Base-by-base conservation (phyloP, 2,888 invertebrate genomes). In the Hydriomena furcata region DNA sequence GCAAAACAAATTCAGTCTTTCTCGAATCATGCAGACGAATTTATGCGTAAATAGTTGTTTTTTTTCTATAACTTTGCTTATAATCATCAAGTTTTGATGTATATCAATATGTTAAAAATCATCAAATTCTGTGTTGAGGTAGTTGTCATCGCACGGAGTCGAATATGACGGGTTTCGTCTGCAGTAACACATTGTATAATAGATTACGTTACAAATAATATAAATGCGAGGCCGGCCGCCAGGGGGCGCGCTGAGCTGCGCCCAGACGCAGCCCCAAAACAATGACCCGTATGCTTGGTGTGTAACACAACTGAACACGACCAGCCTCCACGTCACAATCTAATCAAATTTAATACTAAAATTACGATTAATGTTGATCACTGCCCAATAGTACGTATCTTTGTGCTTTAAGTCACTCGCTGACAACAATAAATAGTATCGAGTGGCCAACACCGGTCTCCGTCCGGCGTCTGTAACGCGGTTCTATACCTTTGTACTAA, bases 381-480 rank as follows among this genome's bases (percentile, higher is more conserved):
- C 89, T 89, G 89, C 89, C 89, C 88, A 87, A 83, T 84, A 84
- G 88, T 90, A 89, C 88, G 89, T 89, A 89, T 89, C 78, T 89
- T 89, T 89, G 88, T 88, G 89, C 89, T 85, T 79, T 79, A 76
- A 82, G 82, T 87, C 87, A 81, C 82, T 82, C 83, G 82, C 81
- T 82, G 82, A 83, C 87, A 87, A 88, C 87, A 84, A 84, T 79
- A 80, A 74, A 81, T 79, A 84, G 79, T 76, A 74, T 70, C 74
- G 75, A 81, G 79, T 79, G 74, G 78, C 76, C 75, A 76, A 75
- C 77, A 79, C 82, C 56, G 80, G 81, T 65, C 81, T 78, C 83
- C 83, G 82, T 80, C 84, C 83, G 69, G 68, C 78, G 76, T 73
- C 45, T 65, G 58, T 71, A 66, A 69, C 78, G 74, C 76, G 68